phyloP scores from a whole-genome alignment of 2,888 invertebrate genomes.

The Boloria selene region DNA sequence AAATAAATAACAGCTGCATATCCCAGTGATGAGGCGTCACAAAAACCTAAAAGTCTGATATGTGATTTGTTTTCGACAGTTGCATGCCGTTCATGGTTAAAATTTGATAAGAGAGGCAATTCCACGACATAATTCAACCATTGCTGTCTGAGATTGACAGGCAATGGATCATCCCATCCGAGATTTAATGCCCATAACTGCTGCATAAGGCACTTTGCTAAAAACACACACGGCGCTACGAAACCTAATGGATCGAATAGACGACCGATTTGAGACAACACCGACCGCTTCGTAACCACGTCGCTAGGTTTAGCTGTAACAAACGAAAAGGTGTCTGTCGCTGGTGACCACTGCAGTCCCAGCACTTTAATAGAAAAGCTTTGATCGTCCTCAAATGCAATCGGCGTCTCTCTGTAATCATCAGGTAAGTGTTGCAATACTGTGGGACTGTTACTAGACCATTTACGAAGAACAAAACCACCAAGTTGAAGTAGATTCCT shows the following conservation, averaged over 20 bases:
- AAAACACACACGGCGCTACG: conserved; percentile 24
- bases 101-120: no score
- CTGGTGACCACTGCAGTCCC: not conserved
- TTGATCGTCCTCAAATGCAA: not conserved
- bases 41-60: not conserved
- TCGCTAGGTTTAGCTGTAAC: not conserved
- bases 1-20: conserved; percentile 1
- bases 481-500: not conserved
- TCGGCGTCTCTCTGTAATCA: not conserved
- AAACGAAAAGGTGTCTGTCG: not conserved
- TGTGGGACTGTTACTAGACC: not conserved
- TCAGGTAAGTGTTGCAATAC: not conserved
- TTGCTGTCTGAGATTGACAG: not conserved
- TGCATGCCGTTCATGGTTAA: no score
- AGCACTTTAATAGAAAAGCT: not conserved
- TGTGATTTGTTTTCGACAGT: no score
- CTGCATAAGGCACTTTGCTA: conserved; percentile 29
- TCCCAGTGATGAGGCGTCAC: not conserved
- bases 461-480: conserved; percentile 3
- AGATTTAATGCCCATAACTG: not conserved
- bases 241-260: conserved; percentile 29
- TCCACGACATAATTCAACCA: not conserved
- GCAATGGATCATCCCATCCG: not conserved
- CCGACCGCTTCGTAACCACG: not conserved
- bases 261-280: conserved; percentile 7